Evolutionary conservation across 2,888 invertebrate species (phyloP).

Genomic region (Drosophila sordidula): DNA sequence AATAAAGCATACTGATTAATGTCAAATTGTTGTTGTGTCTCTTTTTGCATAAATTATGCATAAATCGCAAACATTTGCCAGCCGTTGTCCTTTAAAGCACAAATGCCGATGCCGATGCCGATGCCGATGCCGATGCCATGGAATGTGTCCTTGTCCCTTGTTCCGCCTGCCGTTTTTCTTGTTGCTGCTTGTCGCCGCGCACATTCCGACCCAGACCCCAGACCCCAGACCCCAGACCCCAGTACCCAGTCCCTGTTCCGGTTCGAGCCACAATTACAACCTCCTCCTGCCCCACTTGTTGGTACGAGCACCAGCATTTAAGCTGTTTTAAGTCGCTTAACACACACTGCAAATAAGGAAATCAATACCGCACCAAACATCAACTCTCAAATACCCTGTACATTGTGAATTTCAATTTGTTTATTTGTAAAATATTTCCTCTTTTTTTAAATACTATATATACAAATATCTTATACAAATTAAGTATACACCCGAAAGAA

Average conservation of each 20-base stretch:
- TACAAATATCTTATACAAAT: too few species aligned
- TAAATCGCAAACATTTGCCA: slow-evolving; percentile 57
- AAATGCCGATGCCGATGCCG: slow-evolving; percentile 20
- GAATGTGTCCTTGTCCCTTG: slow-evolving; percentile 33
- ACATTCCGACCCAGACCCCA: slow-evolving; percentile 20
- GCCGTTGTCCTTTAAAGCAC: slow-evolving; percentile 37
- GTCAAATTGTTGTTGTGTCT: slow-evolving; percentile 64
- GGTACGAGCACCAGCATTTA: slow-evolving; percentile 57
- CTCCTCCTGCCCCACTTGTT: not conserved
- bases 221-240: not conserved
- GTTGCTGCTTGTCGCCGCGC: slow-evolving; percentile 20
- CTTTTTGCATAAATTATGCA: slow-evolving; percentile 74
- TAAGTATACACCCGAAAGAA: too few species aligned
- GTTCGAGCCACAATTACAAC: slow-evolving; percentile 5
- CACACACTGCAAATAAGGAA: slow-evolving; percentile 58
- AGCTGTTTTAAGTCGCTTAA: slow-evolving; percentile 69
- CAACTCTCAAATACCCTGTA: slow-evolving; percentile 35
- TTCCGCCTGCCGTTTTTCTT: slow-evolving; percentile 1
- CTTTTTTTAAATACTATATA: too few species aligned
- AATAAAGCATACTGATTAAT: slow-evolving; percentile 75
- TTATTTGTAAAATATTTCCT: too few species aligned
- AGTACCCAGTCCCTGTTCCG: not conserved
- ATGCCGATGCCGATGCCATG: slow-evolving; percentile 36
- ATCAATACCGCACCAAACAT: slow-evolving; percentile 17
- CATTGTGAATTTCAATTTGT: not conserved